Evolutionary conservation across 1,140 invertebrate genomes (phyloP), one percentile per base, ranked within the genome.

Genomic region (Drosophila asahinai): DNA sequence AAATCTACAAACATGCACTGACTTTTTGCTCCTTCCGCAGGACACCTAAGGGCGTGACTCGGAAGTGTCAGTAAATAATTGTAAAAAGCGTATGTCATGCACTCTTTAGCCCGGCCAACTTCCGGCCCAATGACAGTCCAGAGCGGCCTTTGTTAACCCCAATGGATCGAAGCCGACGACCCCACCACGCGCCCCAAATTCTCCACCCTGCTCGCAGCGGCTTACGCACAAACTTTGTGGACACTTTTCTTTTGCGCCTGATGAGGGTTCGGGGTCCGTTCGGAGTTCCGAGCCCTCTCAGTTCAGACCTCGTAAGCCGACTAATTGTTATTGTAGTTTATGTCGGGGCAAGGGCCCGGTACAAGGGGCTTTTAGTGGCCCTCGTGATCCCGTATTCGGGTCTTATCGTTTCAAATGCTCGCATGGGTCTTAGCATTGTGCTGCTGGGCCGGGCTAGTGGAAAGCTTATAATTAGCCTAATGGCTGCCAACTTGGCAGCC

Each of bases 311-410:
- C 52, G 54, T 61, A 80, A 86, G 66, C 77, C 77, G 30, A 77
- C 86, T 87, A 87, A 87, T 87, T 87, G 84, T 83, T 90, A 84
- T 89, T 75, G 83, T 83, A 83, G 77, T 62, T 80, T 64, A 54
- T 77, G 61, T 54, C 77, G 63, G 48, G 52, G 6, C 27, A 30
- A 30, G 27, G 30, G 30, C 57, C 57, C 48, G 25, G 47, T 43
- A 57, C 19, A 48, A 42, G 63, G 45, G 55, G 52, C 57, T 51
- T 58, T 78, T 43, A 47, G 36, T 22, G 72, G 27, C 27, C 60
- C 60, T 70, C 36, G 55, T 78, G 74, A 77, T 74, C 47, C 76
- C 61, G 22, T 62, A 45, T 52, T 63, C 19, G 73, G 59, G 63
- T 62, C 76, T 86, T 71, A 83, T 70, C 77, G 63, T 86, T 72